phyloP scores from a whole-genome alignment of 2,113 vertebrate species.

The Tenebrosternarchus preto region DNA sequence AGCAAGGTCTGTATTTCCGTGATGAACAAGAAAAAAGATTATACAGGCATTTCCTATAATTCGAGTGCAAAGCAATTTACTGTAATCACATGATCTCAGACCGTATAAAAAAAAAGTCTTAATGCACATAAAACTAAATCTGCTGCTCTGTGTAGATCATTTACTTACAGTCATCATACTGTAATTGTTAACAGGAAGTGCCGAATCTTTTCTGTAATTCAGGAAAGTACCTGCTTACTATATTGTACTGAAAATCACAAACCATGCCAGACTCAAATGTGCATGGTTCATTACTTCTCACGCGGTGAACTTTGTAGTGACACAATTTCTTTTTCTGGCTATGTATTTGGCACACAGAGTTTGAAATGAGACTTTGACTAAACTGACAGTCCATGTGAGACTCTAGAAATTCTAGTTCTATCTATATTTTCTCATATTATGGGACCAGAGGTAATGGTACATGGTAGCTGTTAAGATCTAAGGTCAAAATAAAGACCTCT shows the following conservation, averaged over 20 bases:
- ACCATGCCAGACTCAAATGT: too few relatives aligned
- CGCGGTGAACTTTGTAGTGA: too few relatives aligned
- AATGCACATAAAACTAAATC: neutral
- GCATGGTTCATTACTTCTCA: too few relatives aligned
- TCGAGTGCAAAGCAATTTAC: neutral
- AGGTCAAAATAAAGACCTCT: too few relatives aligned
- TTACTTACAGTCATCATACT: neutral
- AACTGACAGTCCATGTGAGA: too few relatives aligned
- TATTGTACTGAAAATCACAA: neutral
- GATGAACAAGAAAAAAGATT: neutral
- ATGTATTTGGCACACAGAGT: too few relatives aligned
- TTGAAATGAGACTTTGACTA: too few relatives aligned
- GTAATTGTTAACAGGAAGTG: slow-evolving; percentile 19
- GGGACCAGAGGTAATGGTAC: too few relatives aligned
- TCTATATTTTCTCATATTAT: too few relatives aligned
- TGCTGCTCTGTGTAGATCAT: neutral
- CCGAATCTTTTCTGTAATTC: neutral
- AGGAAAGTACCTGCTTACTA: slow-evolving; percentile 33
- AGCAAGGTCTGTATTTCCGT: neutral
- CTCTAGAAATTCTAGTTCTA: too few relatives aligned
- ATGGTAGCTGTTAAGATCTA: too few relatives aligned
- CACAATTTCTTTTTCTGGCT: too few relatives aligned
- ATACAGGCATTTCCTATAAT: neutral
- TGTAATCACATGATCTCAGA: neutral
- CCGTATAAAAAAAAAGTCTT: neutral